A percentile compares a stretch with the other conserved stretches of the same genome.
phyloP scores from a whole-genome alignment of 2,113 vertebrate genomes.

The Rhagologus leucostigma region DNA sequence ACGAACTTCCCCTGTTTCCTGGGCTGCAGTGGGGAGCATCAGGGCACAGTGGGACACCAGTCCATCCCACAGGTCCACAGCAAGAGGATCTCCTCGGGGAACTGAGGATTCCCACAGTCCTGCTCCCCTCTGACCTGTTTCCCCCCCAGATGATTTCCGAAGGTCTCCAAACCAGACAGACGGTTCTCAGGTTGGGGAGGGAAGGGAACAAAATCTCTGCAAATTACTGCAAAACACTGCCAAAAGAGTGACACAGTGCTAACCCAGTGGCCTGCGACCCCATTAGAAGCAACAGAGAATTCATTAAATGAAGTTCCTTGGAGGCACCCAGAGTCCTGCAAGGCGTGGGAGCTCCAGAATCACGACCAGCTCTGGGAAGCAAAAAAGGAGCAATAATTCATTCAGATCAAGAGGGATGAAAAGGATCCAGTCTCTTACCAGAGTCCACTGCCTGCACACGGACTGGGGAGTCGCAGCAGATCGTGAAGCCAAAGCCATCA shows the following conservation, averaged over 20 bases:
- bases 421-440: slow-evolving; percentile 66
- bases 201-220: neutral
- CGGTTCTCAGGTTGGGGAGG: neutral
- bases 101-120: rapidly evolving
- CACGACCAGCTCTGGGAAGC: neutral
- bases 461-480: slow-evolving; percentile 93
- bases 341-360: neutral
- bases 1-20: rapidly evolving
- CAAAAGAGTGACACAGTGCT: neutral
- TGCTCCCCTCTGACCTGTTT: neutral
- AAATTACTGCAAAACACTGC: neutral
- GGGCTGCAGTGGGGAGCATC: neutral
- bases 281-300: neutral
- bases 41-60: neutral
- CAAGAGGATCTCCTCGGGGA: neutral
- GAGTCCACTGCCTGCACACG: slow-evolving; percentile 94
- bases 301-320: neutral
- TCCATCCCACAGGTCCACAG: neutral
- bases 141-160: rapidly evolving
- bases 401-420: neutral
- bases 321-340: neutral
- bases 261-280: neutral
- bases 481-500: slow-evolving; percentile 94
- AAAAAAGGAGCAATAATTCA: neutral
- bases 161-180: neutral